A percentile compares a stretch with the other conserved stretches of the same genome.
phyloP scores from a whole-genome alignment of 2,888 invertebrate species.

The Calliscelio sp. region DNA sequence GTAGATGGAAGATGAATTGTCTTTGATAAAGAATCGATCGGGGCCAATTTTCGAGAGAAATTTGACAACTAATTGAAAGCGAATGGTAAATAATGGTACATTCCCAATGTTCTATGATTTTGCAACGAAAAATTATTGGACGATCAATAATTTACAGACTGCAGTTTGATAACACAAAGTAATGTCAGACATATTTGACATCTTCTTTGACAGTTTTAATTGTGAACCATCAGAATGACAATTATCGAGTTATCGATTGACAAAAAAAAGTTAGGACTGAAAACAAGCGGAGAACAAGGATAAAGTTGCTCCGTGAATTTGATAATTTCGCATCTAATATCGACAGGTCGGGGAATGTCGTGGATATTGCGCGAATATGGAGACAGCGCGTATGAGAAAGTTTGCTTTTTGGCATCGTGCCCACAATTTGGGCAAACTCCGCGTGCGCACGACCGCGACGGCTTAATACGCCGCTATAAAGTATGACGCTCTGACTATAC shows the following conservation, averaged over 20 bases:
- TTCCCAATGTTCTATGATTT: too few species aligned
- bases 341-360: slow-evolving; percentile 51
- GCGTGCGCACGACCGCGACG: slow-evolving; percentile 69
- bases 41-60: too few species aligned
- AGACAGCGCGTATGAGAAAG: slow-evolving; percentile 68
- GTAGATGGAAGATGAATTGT: background rate
- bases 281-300: background rate
- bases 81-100: too few species aligned
- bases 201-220: too few species aligned
- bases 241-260: background rate
- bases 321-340: slow-evolving; percentile 59
- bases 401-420: slow-evolving; percentile 70
- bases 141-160: too few species aligned
- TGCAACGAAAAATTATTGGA: too few species aligned
- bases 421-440: slow-evolving; percentile 71
- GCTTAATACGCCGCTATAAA: slow-evolving; percentile 73
- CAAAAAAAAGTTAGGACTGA: slow-evolving; percentile 4
- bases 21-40: too few species aligned
- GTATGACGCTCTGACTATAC: slow-evolving; percentile 65
- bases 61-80: too few species aligned
- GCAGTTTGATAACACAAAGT: too few species aligned
- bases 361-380: slow-evolving; percentile 66
- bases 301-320: slow-evolving; percentile 43
- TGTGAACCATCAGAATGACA: background rate
- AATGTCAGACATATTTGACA: too few species aligned